Percentiles rank a stretch among this genome's conserved stretches.
phyloP scores from a whole-genome alignment of 2,888 invertebrate species.

The Epirrita christyi region DNA sequence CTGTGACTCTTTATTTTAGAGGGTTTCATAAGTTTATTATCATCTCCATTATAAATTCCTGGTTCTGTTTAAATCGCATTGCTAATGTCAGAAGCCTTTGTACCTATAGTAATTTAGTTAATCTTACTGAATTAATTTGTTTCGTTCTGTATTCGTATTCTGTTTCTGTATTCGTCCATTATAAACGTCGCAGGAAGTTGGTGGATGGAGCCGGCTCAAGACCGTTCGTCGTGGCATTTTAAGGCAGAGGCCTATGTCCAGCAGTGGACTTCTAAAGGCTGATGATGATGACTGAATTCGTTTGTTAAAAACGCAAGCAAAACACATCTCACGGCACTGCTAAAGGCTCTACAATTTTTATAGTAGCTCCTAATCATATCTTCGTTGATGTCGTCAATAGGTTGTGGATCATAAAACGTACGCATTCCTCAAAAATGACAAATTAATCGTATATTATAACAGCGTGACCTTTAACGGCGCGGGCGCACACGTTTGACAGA shows the following conservation, averaged over 20 bases:
- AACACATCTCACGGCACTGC: not conserved
- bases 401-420: constrained; percentile 30
- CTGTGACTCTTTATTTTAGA: constrained; percentile 47
- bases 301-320: not conserved
- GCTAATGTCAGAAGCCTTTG: constrained; percentile 22
- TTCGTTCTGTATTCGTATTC: too few relatives aligned
- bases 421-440: constrained; percentile 31
- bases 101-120: constrained; percentile 25
- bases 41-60: constrained; percentile 34
- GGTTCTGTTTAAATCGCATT: constrained; percentile 32
- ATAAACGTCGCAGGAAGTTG: too few relatives aligned
- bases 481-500: constrained; percentile 51
- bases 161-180: too few relatives aligned
- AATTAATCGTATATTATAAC: constrained; percentile 34
- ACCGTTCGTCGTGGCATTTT: too few relatives aligned
- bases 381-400: constrained; percentile 12
- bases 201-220: too few relatives aligned
- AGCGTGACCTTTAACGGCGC: constrained; percentile 42
- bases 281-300: too few relatives aligned
- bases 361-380: not conserved
- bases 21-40: constrained; percentile 31
- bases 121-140: constrained; percentile 26
- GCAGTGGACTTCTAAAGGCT: too few relatives aligned
- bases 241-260: too few relatives aligned
- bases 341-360: not conserved